These are phyloP conservation scores for Myotis findleyi DNA, from an alignment of 2,797 vertebrate species.

Conservation along the genomic window DNA sequence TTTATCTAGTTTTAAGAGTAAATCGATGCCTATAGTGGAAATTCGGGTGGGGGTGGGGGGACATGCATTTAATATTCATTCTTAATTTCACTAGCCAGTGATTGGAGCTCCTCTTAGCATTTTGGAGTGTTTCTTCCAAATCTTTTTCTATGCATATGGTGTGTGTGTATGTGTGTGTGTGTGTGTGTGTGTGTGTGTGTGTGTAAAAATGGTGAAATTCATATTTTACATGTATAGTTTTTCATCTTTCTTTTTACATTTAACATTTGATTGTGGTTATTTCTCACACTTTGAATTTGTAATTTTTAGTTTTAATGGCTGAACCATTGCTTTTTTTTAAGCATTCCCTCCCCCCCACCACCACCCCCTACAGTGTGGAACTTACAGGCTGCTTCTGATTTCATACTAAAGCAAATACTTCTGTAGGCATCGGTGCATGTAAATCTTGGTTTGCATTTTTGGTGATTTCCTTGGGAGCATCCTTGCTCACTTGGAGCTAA, in stretches of 20 bases:
- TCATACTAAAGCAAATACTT: background rate
- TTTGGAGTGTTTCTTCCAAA: slow-evolving; percentile 14
- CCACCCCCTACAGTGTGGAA: background rate
- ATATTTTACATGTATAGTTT: background rate
- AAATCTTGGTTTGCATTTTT: background rate
- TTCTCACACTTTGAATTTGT: background rate
- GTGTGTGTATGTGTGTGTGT: background rate
- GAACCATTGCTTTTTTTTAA: background rate
- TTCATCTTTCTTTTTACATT: background rate
- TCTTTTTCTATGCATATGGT: background rate
- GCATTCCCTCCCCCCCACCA: too few relatives aligned
- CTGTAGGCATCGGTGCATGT: background rate
- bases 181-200: background rate
- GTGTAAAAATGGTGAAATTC: background rate
- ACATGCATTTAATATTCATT: background rate
- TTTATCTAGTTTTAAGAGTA: slow-evolving; percentile 3
- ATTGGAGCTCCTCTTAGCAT: background rate
- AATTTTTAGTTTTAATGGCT: background rate
- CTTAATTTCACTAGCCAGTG: background rate
- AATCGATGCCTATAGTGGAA: background rate
- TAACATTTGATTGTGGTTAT: background rate
- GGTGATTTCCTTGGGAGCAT: background rate
- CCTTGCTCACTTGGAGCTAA: background rate
- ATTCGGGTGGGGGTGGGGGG: background rate
- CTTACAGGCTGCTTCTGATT: background rate